A percentile compares a stretch with the other conserved stretches of the same genome.
Evolutionary conservation across 2,797 vertebrate species (phyloP).

Genomic region (Okamejei kenojei): DNA sequence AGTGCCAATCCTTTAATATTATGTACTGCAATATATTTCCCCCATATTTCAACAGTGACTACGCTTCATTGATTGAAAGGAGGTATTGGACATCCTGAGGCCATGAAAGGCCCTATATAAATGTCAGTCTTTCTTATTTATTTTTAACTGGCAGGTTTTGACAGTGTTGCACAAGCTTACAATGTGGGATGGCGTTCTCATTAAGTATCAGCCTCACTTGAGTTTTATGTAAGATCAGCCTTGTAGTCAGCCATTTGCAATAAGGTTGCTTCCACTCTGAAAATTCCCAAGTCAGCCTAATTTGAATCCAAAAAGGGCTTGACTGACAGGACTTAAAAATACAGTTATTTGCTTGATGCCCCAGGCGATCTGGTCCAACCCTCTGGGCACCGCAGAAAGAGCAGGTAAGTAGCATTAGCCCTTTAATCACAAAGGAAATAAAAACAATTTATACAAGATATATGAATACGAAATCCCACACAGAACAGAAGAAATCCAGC

Average conservation of each 20-base stretch:
- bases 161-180: background rate
- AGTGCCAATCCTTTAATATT: background rate
- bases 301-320: constrained; percentile 10
- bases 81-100: background rate
- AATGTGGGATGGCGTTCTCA: background rate
- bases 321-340: constrained; percentile 11
- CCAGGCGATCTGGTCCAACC: background rate
- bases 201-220: background rate
- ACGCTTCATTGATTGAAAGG: background rate
- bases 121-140: background rate
- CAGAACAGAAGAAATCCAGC: background rate
- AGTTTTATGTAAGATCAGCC: background rate
- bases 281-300: background rate
- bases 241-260: background rate
- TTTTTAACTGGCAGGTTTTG: background rate
- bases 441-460: background rate
- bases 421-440: constrained; percentile 12
- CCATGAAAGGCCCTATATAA: background rate
- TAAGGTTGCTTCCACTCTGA: background rate
- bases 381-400: too few relatives aligned
- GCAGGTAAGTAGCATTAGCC: background rate
- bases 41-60: background rate
- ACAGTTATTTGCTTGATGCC: background rate
- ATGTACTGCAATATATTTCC: background rate
- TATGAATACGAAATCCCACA: background rate